A percentile compares a stretch with the other conserved stretches of the same genome.
phyloP scores from a whole-genome alignment of 2,113 vertebrate species.

The Embiotoca jacksoni region DNA sequence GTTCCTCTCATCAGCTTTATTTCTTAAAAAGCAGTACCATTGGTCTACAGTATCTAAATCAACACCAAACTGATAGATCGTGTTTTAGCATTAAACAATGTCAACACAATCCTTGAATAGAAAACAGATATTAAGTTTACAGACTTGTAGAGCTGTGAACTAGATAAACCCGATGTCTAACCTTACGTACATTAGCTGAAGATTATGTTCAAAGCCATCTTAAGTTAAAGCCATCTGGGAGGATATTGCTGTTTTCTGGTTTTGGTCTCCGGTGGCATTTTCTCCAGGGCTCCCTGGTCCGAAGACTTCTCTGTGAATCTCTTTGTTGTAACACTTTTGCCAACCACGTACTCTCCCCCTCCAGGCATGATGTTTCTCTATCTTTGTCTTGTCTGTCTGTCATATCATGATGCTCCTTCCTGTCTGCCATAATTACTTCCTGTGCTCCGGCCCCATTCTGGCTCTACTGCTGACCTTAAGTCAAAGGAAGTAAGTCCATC shows the following conservation, averaged over 20 bases:
- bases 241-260: conserved; percentile 82
- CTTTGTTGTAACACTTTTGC: conserved; percentile 64
- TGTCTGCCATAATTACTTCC: conserved; percentile 78
- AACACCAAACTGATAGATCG: too few species aligned
- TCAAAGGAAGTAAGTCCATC: conserved; percentile 87
- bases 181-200: not conserved
- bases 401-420: conserved; percentile 71
- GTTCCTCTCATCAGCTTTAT: too few species aligned
- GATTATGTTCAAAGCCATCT: conserved; percentile 65
- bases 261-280: conserved; percentile 60
- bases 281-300: conserved; percentile 55
- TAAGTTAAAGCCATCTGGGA: conserved; percentile 84
- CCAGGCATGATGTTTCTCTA: conserved; percentile 82
- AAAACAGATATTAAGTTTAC: not conserved
- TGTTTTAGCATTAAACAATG: too few species aligned
- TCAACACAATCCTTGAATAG: too few species aligned
- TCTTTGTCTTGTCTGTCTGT: conserved; percentile 72
- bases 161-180: not conserved
- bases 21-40: too few species aligned
- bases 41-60: too few species aligned
- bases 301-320: conserved; percentile 43
- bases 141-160: not conserved
- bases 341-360: conserved; percentile 57
- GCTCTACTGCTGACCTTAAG: conserved; percentile 78
- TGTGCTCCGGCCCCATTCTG: conserved; percentile 75